A percentile compares a stretch with the other conserved stretches of the same genome.
These are phyloP conservation scores for Taenaris catops DNA, from an alignment of 2,888 invertebrate genomes.

Conservation along the genomic window DNA sequence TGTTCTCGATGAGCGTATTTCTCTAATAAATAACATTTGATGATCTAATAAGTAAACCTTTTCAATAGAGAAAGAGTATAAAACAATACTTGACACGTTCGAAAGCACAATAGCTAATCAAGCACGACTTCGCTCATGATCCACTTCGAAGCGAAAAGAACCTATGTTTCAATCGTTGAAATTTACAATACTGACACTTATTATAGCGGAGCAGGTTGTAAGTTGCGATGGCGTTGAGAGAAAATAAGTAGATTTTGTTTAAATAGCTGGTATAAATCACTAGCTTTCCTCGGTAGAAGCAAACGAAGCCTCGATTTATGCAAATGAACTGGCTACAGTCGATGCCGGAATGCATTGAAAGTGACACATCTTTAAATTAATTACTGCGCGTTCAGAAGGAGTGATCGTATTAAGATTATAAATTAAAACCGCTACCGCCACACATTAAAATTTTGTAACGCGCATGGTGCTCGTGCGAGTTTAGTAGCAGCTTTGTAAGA, in stretches of 20 bases:
- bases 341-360: conserved; percentile 21
- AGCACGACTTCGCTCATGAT: conserved; percentile 24
- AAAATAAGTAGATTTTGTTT: conserved; percentile 14
- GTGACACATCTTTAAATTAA: conserved; percentile 25
- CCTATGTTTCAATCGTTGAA: background rate
- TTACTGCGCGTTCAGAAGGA: conserved; percentile 15
- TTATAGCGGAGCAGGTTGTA: too few species aligned
- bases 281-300: conserved; percentile 25
- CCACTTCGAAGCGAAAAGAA: conserved; percentile 8
- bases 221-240: too few species aligned
- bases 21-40: conserved; percentile 11
- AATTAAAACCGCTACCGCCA: conserved; percentile 10
- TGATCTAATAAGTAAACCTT: conserved; percentile 14
- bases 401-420: conserved; percentile 18
- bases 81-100: conserved; percentile 23
- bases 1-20: conserved; percentile 10
- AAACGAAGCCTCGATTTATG: conserved; percentile 27
- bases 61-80: conserved; percentile 15
- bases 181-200: conserved; percentile 6
- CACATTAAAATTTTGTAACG: conserved; percentile 6
- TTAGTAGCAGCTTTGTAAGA: too few species aligned
- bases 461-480: too few species aligned
- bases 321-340: conserved; percentile 25
- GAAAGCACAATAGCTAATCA: conserved; percentile 30
- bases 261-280: conserved; percentile 26